Conservation (phyloP, 2,888 invertebrate species). For the Dryobota labecula region DNA sequence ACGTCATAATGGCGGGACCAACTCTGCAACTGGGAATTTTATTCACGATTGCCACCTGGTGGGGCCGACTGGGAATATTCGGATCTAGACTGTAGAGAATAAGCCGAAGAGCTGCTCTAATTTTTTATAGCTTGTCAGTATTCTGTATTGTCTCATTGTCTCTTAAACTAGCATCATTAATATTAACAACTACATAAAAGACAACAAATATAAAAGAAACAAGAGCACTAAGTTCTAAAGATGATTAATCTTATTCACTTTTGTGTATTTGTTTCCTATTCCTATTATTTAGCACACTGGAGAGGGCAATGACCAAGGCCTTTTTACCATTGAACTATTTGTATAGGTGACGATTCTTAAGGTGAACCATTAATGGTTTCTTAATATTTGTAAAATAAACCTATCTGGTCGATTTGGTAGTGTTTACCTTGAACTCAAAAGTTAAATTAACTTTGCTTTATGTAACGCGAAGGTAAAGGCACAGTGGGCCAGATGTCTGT, state of each 20-base stretch:
- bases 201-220: slow-evolving; percentile 40
- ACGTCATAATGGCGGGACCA: too few relatives aligned
- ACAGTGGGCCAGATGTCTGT: slow-evolving; percentile 35
- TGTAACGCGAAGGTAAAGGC: slow-evolving; percentile 52
- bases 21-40: too few relatives aligned
- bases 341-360: slow-evolving; percentile 66
- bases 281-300: slow-evolving; percentile 41
- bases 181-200: slow-evolving; percentile 29
- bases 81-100: too few relatives aligned
- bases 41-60: too few relatives aligned
- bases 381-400: slow-evolving; percentile 54
- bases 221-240: slow-evolving; percentile 32
- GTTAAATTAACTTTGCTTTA: slow-evolving; percentile 52
- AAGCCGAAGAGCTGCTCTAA: not conserved
- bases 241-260: slow-evolving; percentile 34
- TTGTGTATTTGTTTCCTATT: slow-evolving; percentile 45
- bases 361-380: slow-evolving; percentile 62
- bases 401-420: slow-evolving; percentile 27
- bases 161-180: slow-evolving; percentile 17
- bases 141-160: slow-evolving; percentile 4
- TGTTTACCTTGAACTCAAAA: slow-evolving; percentile 62
- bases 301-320: slow-evolving; percentile 69
- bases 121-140: slow-evolving; percentile 14
- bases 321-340: slow-evolving; percentile 59
- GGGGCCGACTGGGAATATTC: too few relatives aligned